Percentiles rank a stretch among this genome's conserved stretches.
Conservation (phyloP, 35 echinoderm and acorn worm species). For the Ophiothrix spiculata region DNA sequence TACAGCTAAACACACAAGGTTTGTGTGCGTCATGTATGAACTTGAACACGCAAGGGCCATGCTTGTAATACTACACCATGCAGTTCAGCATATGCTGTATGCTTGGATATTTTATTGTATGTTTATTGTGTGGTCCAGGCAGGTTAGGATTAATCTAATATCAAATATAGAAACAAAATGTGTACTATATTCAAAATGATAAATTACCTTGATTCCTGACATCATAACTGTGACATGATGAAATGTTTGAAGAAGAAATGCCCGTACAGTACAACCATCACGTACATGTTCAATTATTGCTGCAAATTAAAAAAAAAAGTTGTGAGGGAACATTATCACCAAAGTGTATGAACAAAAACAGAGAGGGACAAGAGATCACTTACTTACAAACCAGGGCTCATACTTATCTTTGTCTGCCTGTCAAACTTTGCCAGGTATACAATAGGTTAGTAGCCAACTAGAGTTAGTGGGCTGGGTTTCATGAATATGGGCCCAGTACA, state of each 20-base stretch:
- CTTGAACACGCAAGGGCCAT: conserved; percentile 72
- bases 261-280: conserved; percentile 91
- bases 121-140: too few relatives aligned
- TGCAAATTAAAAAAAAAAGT: conserved; percentile 18
- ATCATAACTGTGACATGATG: conserved; percentile 93
- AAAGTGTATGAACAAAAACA: background rate
- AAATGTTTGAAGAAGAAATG: conserved; percentile 69
- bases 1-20: conserved; percentile 78
- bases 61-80: too few relatives aligned
- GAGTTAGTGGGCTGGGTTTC: too few relatives aligned
- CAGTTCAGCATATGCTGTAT: conserved; percentile 91
- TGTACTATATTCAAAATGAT: background rate
- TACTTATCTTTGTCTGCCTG: too few relatives aligned
- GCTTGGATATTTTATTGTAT: conserved; percentile 44
- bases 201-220: conserved; percentile 91
- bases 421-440: too few relatives aligned
- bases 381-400: background rate
- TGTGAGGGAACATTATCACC: background rate
- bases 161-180: background rate
- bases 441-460: too few relatives aligned
- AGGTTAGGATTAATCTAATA: too few relatives aligned
- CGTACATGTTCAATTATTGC: conserved; percentile 95
- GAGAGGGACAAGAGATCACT: background rate
- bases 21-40: conserved; percentile 66
- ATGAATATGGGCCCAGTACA: too few relatives aligned